Conservation (phyloP, 2,797 vertebrate species). For the Pelochelys cantorii region DNA sequence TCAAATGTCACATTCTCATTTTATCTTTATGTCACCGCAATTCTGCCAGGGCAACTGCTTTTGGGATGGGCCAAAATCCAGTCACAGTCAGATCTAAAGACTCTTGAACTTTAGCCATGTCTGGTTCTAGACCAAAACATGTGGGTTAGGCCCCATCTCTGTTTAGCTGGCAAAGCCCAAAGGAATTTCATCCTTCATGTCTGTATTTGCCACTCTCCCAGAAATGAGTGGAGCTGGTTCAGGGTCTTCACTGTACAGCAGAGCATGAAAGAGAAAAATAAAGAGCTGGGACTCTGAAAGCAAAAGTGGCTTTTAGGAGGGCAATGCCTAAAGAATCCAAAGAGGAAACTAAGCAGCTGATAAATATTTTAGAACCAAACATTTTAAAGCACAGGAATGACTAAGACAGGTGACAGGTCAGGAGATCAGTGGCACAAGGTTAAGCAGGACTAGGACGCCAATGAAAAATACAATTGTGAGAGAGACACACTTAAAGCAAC, state of each 20-base stretch:
- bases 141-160: neutral
- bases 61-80: neutral
- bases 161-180: neutral
- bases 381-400: neutral
- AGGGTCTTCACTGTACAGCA: neutral
- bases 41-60: neutral
- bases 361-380: neutral
- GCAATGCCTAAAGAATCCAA: fast-evolving
- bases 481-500: neutral
- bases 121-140: neutral
- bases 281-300: neutral
- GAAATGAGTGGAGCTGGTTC: neutral
- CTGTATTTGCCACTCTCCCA: neutral
- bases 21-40: neutral
- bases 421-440: neutral
- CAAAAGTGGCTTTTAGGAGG: neutral
- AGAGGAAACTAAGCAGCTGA: neutral
- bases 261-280: neutral
- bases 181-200: neutral
- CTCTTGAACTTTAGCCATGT: neutral
- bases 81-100: fast-evolving
- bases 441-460: neutral
- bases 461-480: neutral
- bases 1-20: neutral
- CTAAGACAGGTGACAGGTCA: neutral